These are phyloP conservation scores for Trissolcus basalis DNA, from an alignment of 1,140 invertebrate species.

Conservation along the genomic window DNA sequence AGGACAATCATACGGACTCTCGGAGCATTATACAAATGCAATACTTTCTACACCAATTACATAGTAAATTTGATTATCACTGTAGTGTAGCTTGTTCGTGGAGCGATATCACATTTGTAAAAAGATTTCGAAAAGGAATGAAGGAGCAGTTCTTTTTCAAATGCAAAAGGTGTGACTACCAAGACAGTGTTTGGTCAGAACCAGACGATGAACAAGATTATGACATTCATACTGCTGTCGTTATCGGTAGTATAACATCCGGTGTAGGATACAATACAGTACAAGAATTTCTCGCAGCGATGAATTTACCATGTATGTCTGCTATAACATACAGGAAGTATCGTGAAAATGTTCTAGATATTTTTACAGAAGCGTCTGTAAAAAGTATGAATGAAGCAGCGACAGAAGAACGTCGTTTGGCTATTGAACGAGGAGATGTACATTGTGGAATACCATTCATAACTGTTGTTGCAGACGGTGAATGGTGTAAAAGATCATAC, in stretches of 20 bases:
- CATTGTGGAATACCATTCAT: slow-evolving; percentile 59
- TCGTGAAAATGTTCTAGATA: slow-evolving; percentile 34
- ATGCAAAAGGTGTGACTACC: slow-evolving; percentile 33
- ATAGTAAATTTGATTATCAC: slow-evolving; percentile 21
- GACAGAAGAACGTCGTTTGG: slow-evolving; percentile 59
- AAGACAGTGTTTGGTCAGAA: slow-evolving; percentile 27
- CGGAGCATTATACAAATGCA: no score
- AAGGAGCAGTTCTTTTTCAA: slow-evolving; percentile 19
- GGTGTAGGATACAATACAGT: slow-evolving; percentile 57
- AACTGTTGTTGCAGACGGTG: slow-evolving; percentile 62
- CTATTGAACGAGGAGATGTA: slow-evolving; percentile 54
- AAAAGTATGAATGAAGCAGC: slow-evolving; percentile 63
- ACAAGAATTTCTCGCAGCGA: slow-evolving; percentile 54
- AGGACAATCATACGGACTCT: no score
- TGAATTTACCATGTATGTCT: slow-evolving; percentile 61
- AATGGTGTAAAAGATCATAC: slow-evolving; percentile 64
- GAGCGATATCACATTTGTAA: slow-evolving; percentile 15
- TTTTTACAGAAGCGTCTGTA: slow-evolving; percentile 40
- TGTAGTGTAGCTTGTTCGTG: slow-evolving; percentile 17
- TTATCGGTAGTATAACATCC: slow-evolving; percentile 47
- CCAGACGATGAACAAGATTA: slow-evolving; percentile 8
- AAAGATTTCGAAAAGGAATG: slow-evolving; percentile 8
- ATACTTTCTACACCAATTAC: not conserved
- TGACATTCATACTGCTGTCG: slow-evolving; percentile 50
- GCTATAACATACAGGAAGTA: slow-evolving; percentile 42